Evolutionary conservation across 1,140 invertebrate genomes (phyloP).

Genomic region (Megalonaias nervosa): DNA sequence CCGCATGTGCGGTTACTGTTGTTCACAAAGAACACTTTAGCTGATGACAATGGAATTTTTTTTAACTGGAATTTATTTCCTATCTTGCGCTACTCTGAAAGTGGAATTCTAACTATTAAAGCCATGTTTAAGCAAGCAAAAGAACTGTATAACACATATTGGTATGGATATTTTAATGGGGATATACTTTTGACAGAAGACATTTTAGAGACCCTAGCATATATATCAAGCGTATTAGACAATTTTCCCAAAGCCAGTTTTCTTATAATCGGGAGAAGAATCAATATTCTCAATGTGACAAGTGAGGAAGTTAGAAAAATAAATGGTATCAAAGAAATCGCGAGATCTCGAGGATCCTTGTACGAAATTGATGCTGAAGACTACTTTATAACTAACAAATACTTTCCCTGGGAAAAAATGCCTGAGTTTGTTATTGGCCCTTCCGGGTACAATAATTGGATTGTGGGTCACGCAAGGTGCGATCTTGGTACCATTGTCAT

Average conservation of each 20-base stretch:
- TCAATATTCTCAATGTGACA: no score
- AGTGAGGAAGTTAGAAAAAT: constrained; percentile 7
- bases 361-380: not conserved
- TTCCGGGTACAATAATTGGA: no score
- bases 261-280: constrained; percentile 27
- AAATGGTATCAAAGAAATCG: constrained; percentile 4
- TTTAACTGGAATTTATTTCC: constrained; percentile 19
- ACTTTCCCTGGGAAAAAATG: no score
- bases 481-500: constrained; percentile 20
- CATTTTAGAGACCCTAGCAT: constrained; percentile 20
- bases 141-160: constrained; percentile 18
- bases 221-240: constrained; percentile 7
- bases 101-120: constrained; percentile 21
- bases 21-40: constrained; percentile 23
- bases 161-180: constrained; percentile 36
- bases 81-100: not conserved
- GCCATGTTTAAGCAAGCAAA: constrained; percentile 31
- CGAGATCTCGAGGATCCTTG: constrained; percentile 9
- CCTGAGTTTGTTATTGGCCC: no score
- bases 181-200: constrained; percentile 35
- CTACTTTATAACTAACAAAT: no score
- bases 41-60: not conserved
- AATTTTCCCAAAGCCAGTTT: constrained; percentile 7
- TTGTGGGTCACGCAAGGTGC: not conserved
- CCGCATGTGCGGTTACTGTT: constrained; percentile 26